Conservation (phyloP, 1,140 invertebrate genomes). For the Brachionus paranguensis region DNA sequence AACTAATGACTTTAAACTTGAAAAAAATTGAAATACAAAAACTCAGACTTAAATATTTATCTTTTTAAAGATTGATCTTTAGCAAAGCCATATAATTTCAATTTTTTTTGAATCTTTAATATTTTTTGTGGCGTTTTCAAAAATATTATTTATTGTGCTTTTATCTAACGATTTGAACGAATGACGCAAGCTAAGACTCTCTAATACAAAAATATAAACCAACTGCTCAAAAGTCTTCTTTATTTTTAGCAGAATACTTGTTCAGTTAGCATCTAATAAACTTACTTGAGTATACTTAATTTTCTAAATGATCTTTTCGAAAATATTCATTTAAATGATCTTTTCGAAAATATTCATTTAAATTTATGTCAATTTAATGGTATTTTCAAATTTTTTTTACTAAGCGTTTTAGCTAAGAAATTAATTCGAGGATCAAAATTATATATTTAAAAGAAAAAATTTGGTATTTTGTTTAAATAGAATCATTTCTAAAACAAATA, state of each 20-base stretch:
- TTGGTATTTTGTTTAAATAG: not conserved
- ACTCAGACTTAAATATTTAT: not conserved
- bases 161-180: not conserved
- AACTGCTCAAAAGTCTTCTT: not conserved
- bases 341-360: not conserved
- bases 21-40: not conserved
- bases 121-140: not conserved
- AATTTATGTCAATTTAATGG: constrained; percentile 14
- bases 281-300: not conserved
- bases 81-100: not conserved
- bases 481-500: not conserved
- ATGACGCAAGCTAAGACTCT: not conserved
- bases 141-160: not conserved
- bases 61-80: not conserved
- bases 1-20: not conserved
- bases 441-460: not conserved
- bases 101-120: not conserved
- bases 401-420: not conserved
- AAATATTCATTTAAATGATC: not conserved
- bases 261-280: not conserved
- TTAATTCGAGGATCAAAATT: constrained; percentile 10
- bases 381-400: not conserved
- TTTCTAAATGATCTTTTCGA: not conserved
- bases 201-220: not conserved
- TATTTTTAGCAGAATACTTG: not conserved